Evolutionary conservation across 2,797 vertebrate genomes (phyloP), one percentile per base, ranked within the genome.

Genomic region (Urosaurus nigricauda): DNA sequence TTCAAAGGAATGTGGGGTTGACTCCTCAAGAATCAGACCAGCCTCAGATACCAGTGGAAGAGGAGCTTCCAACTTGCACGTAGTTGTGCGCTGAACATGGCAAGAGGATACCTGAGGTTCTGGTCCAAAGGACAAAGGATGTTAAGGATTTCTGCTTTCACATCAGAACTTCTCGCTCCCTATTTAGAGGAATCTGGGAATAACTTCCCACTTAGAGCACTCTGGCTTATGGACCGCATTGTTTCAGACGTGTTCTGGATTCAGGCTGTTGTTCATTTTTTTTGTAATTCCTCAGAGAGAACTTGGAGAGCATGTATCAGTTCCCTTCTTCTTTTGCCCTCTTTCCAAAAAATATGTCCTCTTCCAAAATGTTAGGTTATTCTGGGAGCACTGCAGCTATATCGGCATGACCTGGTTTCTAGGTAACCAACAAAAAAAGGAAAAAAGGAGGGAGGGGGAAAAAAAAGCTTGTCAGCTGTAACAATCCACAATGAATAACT

Each of bases 361-460:
- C 0, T 0, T 65, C 79, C 26, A 82, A 87, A 82, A 93, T 94
- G 92, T 92, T 91, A 84, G 93, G 91, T 93, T 93, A 92, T 92
- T 94, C 87, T 87, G 88, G 94, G 93, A 94, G 88, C 90, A 70
- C 90, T 70, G 70, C 87, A 84, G 90, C 70, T 84, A 32, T 88
- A 94, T 75, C 92, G 89, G 95, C 92, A 81, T 71, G 84, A 94
- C 94, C 96, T 93, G 94, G 96, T 97, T 96, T 96, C 96, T 90
- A 95, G 95, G 97, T 96, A 97, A 96, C 96, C 70, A 81, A 90
- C 85, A 94, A 95, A 92, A 21, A 47, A 11, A 32, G 13, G 37
- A 9, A 40, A 29, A 47, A 12, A 26, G 24, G 40, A 32, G 0
- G 12, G 2, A 37, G 1, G 16, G 24, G 58, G 17, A 17, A 19